Percentiles rank a stretch among this genome's conserved stretches.
Conservation (phyloP, 2,888 invertebrate species). For the Athripsodes cinereus region DNA sequence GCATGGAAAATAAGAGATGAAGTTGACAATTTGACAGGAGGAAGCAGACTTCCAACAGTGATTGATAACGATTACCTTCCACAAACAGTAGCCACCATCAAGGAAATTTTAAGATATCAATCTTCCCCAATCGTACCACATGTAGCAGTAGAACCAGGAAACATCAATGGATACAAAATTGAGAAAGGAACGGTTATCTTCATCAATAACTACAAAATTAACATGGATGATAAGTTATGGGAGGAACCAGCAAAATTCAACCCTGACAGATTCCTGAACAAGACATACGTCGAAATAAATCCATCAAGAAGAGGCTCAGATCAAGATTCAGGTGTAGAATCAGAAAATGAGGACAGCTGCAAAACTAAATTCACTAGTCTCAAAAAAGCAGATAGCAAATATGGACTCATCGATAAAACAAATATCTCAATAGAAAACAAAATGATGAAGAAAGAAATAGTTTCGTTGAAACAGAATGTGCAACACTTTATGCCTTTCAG, state of each 20-base stretch:
- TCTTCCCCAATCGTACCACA: slow-evolving; percentile 90
- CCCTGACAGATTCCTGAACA: slow-evolving; percentile 67
- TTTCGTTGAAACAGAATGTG: slow-evolving; percentile 48
- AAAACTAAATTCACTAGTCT: background rate
- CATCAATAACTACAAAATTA: slow-evolving; percentile 77
- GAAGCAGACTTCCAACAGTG: slow-evolving; percentile 53
- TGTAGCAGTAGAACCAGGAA: slow-evolving; percentile 71
- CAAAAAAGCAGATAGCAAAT: slow-evolving; percentile 3
- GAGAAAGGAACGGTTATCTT: slow-evolving; percentile 75
- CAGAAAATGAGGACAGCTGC: slow-evolving; percentile 37
- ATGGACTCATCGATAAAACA: background rate
- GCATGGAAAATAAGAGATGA: slow-evolving; percentile 62
- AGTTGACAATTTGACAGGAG: slow-evolving; percentile 56
- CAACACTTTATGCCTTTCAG: slow-evolving; percentile 80
- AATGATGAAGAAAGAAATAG: slow-evolving; percentile 38
- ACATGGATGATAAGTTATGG: slow-evolving; percentile 70
- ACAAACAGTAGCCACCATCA: slow-evolving; percentile 74
- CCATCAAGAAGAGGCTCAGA: slow-evolving; percentile 39
- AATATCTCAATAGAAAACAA: slow-evolving; percentile 30
- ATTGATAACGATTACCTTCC: slow-evolving; percentile 63
- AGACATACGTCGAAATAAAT: slow-evolving; percentile 33
- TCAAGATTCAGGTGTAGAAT: slow-evolving; percentile 54
- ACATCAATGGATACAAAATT: slow-evolving; percentile 64
- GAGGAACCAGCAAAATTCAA: slow-evolving; percentile 62
- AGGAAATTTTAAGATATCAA: slow-evolving; percentile 71